Percentiles rank a stretch among this genome's conserved stretches.
These are phyloP conservation scores for Acronicta psi DNA, from an alignment of 2,888 invertebrate species.

Conservation along the genomic window DNA sequence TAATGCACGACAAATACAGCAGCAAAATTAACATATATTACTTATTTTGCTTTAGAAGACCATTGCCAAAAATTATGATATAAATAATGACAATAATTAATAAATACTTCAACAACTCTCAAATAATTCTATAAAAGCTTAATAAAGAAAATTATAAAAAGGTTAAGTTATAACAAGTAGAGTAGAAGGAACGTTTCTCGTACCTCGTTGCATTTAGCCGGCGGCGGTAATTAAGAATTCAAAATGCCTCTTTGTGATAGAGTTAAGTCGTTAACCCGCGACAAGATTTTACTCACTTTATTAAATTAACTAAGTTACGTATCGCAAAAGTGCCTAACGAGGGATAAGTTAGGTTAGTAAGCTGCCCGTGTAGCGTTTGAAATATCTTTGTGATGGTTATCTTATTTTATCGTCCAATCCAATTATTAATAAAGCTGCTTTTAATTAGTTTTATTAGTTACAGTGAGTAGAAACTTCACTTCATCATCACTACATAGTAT, in stretches of 20 bases:
- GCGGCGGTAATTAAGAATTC: conserved; percentile 84
- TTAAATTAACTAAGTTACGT: conserved; percentile 66
- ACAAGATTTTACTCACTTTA: conserved; percentile 72
- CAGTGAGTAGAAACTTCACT: neutral
- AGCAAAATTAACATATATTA: too few species aligned
- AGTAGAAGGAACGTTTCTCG: conserved; percentile 69
- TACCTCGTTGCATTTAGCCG: conserved; percentile 78
- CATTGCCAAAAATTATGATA: too few species aligned
- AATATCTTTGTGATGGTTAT: conserved; percentile 37
- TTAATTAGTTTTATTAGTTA: conserved; percentile 23
- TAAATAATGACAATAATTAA: neutral
- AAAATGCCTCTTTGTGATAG: conserved; percentile 79
- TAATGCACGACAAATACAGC: too few species aligned
- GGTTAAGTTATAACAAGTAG: conserved; percentile 47
- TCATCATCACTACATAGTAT: neutral
- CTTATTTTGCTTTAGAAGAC: too few species aligned
- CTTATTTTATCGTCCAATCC: conserved; percentile 30
- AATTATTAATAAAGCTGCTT: conserved; percentile 32
- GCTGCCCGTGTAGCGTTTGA: conserved; percentile 26
- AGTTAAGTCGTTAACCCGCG: conserved; percentile 73
- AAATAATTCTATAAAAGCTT: conserved; percentile 46
- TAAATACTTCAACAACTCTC: conserved; percentile 6
- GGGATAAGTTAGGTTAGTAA: conserved; percentile 46
- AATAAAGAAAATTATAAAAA: conserved; percentile 65
- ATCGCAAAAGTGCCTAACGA: conserved; percentile 61